Evolutionary conservation across 2,888 invertebrate species (phyloP), one percentile per base, ranked within the genome.

Genomic region (Atethmia centrago): DNA sequence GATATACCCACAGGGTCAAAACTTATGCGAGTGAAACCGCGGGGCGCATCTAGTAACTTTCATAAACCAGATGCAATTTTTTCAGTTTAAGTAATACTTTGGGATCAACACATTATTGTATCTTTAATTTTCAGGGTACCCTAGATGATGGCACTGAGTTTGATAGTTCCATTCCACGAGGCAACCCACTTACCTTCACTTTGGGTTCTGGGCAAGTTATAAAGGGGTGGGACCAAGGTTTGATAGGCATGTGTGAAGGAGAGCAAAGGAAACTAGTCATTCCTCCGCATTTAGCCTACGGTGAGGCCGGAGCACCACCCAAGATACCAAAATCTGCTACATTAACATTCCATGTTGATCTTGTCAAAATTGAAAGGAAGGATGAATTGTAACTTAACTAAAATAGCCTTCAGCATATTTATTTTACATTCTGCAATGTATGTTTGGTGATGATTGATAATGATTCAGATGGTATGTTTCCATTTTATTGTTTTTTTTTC

Each of bases 171-270:
- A 97, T 97, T 86, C 97, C 97, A 31, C 95, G 98, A 82, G 97
- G 97, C 40, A 97, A 98, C 82, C 98, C 98, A 0, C 97, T 99
- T 77, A 97, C 97, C 19, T 98, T 99, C 90, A 98, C 98, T 3
- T 94, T 99, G 71, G 98, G 99, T 58, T 97, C 97, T 5, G 98
- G 98, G 0, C 98, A 98, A 94, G 98, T 98, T 5, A 99, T 99
- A 84, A 98, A 98, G 93, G 99, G 99, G 56, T 99, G 98, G 99
- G 99, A 99, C 87, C 98, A 98, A 94, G 99, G 99, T 0, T 96
- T 99, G 2, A 95, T 98, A 78, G 98, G 98, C 66, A 98, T 98
- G 98, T 99, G 98, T 94, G 98, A 98, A 90, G 98, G 98, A 58
- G 98, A 99, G 92, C 98, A 98, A 90, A 97, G 99, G 69, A 98